Base-by-base conservation (phyloP, 2,888 invertebrate genomes). In the Apodemia mormo region DNA sequence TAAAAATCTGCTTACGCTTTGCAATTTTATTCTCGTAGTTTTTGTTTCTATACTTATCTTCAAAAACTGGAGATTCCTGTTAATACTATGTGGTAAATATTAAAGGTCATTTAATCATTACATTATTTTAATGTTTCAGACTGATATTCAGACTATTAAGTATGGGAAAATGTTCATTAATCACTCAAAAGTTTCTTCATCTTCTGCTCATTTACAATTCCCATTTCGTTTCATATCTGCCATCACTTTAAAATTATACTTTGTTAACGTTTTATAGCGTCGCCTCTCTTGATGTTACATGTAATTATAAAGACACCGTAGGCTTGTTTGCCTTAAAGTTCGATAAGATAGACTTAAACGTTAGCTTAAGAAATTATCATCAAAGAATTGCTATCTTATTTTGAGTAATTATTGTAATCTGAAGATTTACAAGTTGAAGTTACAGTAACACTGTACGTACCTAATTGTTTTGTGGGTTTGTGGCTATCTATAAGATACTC, bases 61-160 rank as follows among this genome's bases (percentile, higher is more conserved):
- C 33, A 61, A 61, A 61, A 61, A 61, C 30, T 61, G 61, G 61
- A 61, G 61, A 61, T 61, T 61, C 61, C 61, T 61, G 30, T 61
- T 56, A 14, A 49, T n/a, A 49, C 49, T 5, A 49, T 5, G 49
- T 49, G 49, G n/a, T 49, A 49, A 49, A 49, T 49, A 49, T 49
- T 3, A 49, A 49, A 49, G 14, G 10, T 12, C 1, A 49, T 49
- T 49, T 49, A 49, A 49, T 49, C 45, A 45, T 12, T 49, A 14
- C 1, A n/a, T 49, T 49, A 14, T 49, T 49, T 49, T 14, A 49
- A 49, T 49, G 14, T 49, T 49, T 49, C 49, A 49, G 49, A 49
- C 3, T 3, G 12, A 14, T 10, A 12, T 45, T 14, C 14, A 49
- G 49, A 49, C 14, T 14, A 14, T 49, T 49, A 14, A 49, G 49